These are phyloP conservation scores for Monochamus alternatus DNA, from an alignment of 2,888 invertebrate genomes.

Conservation along the genomic window DNA sequence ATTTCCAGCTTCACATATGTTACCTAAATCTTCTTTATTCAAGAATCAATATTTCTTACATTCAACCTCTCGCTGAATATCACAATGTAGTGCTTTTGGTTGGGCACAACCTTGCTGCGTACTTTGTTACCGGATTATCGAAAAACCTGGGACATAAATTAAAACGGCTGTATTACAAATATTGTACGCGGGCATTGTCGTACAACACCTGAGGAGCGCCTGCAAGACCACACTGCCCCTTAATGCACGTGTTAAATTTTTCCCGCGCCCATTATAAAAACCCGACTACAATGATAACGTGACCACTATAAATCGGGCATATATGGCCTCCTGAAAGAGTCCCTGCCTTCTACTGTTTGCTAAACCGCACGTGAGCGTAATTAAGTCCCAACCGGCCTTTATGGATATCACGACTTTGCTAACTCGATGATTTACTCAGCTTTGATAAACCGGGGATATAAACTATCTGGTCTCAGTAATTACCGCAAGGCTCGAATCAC, in stretches of 20 bases:
- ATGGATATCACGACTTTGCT: constrained; percentile 68
- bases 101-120: neutral
- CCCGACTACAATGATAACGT: constrained; percentile 65
- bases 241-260: constrained; percentile 60
- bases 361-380: constrained; percentile 69
- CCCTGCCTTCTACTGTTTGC: constrained; percentile 61
- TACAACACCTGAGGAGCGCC: constrained; percentile 44
- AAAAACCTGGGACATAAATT: constrained; percentile 20
- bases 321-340: constrained; percentile 63
- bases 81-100: no score
- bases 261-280: constrained; percentile 54
- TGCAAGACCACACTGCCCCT: constrained; percentile 57
- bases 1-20: no score
- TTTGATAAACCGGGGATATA: constrained; percentile 68
- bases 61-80: no score
- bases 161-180: constrained; percentile 20
- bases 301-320: constrained; percentile 65
- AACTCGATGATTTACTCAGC: constrained; percentile 68
- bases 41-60: no score
- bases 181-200: constrained; percentile 34
- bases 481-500: constrained; percentile 59
- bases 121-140: neutral
- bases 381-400: constrained; percentile 68
- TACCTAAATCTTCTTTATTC: no score
- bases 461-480: constrained; percentile 66